phyloP scores from a whole-genome alignment of 2,797 vertebrate species.

The Brachymystax lenok region DNA sequence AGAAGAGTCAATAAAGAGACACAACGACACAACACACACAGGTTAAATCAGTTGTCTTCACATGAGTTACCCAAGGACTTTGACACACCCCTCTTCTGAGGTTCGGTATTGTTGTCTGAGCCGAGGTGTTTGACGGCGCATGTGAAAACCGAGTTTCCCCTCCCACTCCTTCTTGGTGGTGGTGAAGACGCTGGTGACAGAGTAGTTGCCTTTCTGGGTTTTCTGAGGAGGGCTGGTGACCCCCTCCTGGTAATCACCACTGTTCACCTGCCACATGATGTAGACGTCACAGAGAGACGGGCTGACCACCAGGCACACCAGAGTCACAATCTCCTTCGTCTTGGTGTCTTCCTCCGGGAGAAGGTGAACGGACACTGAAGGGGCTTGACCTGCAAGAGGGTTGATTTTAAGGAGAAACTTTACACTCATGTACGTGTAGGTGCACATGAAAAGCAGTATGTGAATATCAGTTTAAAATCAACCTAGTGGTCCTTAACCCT shows the following conservation, averaged over 20 bases:
- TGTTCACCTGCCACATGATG: not conserved
- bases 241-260: not conserved
- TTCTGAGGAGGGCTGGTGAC: constrained; percentile 7
- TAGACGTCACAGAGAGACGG: not conserved
- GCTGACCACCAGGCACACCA: not conserved
- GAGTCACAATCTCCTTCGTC: not conserved
- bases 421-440: not conserved
- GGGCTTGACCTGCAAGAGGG: not conserved
- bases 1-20: not conserved
- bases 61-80: not conserved
- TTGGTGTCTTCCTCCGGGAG: too few relatives aligned
- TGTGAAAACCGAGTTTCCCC: fast-evolving
- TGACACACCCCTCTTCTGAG: not conserved
- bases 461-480: too few relatives aligned
- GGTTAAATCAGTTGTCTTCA: not conserved
- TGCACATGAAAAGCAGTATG: too few relatives aligned
- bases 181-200: not conserved
- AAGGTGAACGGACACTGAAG: too few relatives aligned
- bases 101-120: not conserved
- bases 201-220: not conserved
- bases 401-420: not conserved
- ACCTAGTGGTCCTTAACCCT: too few relatives aligned
- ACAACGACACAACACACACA: not conserved
- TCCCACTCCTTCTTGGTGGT: not conserved
- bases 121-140: not conserved